These are phyloP conservation scores for Benthosema pterotum DNA, from an alignment of 2,797 vertebrate species.

Conservation along the genomic window DNA sequence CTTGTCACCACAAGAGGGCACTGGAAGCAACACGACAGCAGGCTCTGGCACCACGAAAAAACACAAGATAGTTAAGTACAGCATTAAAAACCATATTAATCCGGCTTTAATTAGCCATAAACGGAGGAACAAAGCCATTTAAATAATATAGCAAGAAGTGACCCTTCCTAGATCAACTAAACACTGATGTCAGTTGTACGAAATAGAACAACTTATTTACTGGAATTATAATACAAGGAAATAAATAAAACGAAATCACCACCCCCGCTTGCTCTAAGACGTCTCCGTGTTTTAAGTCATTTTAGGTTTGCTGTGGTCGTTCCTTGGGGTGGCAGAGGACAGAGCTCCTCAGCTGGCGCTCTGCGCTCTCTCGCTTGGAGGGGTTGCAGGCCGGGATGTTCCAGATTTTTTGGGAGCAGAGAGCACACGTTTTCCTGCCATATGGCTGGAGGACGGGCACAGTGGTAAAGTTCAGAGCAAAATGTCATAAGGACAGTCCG, in stretches of 20 bases:
- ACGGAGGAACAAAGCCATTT: slow-evolving; percentile 69
- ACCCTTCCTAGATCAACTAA: slow-evolving; percentile 73
- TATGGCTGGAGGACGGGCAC: slow-evolving; percentile 32
- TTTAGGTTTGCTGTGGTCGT: slow-evolving; percentile 45
- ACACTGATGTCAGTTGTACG: slow-evolving; percentile 76
- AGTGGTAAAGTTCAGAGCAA: slow-evolving; percentile 12
- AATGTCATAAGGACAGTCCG: slow-evolving; percentile 20
- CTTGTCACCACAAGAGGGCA: slow-evolving; percentile 83
- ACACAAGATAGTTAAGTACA: slow-evolving; percentile 75
- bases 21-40: slow-evolving; percentile 83
- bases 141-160: slow-evolving; percentile 73
- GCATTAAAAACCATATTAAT: slow-evolving; percentile 73
- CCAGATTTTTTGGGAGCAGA: slow-evolving; percentile 32
- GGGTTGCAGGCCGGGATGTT: slow-evolving; percentile 18
- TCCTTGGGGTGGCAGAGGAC: slow-evolving; percentile 39
- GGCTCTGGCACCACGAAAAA: slow-evolving; percentile 78
- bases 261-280: slow-evolving; percentile 41
- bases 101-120: slow-evolving; percentile 69
- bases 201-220: slow-evolving; percentile 78
- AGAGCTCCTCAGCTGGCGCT: neutral
- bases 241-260: slow-evolving; percentile 69
- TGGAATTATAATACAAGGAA: slow-evolving; percentile 81
- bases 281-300: slow-evolving; percentile 45
- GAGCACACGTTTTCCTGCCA: slow-evolving; percentile 38
- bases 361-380: slow-evolving; percentile 42